Evolutionary conservation across 2,797 vertebrate genomes (phyloP), one percentile per base, ranked within the genome.

Genomic region (Stomatorhinus walkeri): DNA sequence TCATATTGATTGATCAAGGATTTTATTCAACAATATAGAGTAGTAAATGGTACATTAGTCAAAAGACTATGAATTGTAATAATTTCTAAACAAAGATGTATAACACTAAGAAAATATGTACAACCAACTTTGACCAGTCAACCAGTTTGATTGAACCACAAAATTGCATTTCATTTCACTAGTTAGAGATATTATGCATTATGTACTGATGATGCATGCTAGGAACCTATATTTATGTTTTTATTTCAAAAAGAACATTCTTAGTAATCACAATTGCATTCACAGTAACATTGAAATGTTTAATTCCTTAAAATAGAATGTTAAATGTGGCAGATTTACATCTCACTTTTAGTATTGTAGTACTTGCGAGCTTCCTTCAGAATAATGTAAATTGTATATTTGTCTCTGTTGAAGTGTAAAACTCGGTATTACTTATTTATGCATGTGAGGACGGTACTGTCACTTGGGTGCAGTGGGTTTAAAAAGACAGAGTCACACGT

Each of bases 111-210:
- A 90, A 91, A 14, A 51, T 76, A 94, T 68, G n/a, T 91, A 94
- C 91, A 93, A 93, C 92, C 93, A 92, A 92, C 0, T 16, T 68
- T 89, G 72, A 91, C 92, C 90, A 89, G 85, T 54, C 49, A 85
- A 43, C 14, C 89, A 89, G 89, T 76, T 52, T 1, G 89, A 90
- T 61, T 87, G 91, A 90, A 87, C 88, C 22, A 32, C 36, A 48
- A 84, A 84, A 79, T 52, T 79, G 22, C 48, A 32, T 59, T 54
- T 54, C 52, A 16, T 32, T 54, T 81, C 51, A 79, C 36, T 54
- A 48, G 88, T 46, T 22, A 48, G 48, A 51, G 48, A 84, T 12
- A 49, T 49, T 84, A 24, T 51, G 81, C 36, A 36, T 36, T 87
- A 0, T 0, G 64, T 0, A 84, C n/a, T 81, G 3, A 46, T 46